These are phyloP conservation scores for Rhaphigaster nebulosa DNA, from an alignment of 2,888 invertebrate genomes.

Conservation along the genomic window DNA sequence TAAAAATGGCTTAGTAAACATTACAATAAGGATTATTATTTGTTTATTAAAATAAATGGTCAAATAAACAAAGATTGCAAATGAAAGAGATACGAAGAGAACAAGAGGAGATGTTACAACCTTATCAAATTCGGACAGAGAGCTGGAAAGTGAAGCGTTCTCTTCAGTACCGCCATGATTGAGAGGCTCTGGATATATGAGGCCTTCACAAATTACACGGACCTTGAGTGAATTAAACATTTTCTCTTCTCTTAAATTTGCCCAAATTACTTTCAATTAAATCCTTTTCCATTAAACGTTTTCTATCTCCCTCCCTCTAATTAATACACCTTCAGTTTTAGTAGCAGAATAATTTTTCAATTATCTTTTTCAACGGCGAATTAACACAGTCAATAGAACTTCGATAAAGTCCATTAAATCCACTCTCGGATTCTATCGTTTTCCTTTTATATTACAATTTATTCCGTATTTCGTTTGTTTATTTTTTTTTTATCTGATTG, in stretches of 20 bases:
- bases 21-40: no score
- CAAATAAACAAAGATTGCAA: not conserved
- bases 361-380: constrained; percentile 16
- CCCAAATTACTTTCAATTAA: constrained; percentile 23
- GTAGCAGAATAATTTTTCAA: not conserved
- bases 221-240: constrained; percentile 20
- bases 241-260: not conserved
- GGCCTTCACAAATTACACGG: not conserved
- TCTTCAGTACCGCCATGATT: not conserved
- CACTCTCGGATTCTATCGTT: not conserved
- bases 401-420: constrained; percentile 6
- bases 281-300: not conserved
- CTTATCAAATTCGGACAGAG: not conserved
- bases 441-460: not conserved
- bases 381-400: constrained; percentile 28
- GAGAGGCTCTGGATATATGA: not conserved
- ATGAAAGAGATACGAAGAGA: not conserved
- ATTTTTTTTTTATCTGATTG: not conserved
- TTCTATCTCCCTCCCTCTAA: not conserved
- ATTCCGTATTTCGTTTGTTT: not conserved
- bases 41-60: no score
- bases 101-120: not conserved
- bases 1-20: no score
- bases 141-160: not conserved
- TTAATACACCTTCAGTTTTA: constrained; percentile 31